A percentile compares a stretch with the other conserved stretches of the same genome.
These are phyloP conservation scores for Phymorhynchus buccinoides DNA, from an alignment of 1,140 invertebrate species.

Conservation along the genomic window DNA sequence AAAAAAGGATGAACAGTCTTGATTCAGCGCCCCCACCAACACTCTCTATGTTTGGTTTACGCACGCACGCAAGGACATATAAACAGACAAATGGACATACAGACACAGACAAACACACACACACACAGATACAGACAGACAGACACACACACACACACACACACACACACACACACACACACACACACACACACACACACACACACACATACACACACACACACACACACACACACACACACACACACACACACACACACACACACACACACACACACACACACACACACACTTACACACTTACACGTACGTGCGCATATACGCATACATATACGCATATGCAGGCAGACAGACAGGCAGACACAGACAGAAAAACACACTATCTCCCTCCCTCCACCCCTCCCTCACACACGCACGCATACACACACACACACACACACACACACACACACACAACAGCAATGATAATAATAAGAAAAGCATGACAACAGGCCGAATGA, in stretches of 20 bases:
- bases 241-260: constrained; percentile 12
- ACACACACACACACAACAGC: too few relatives aligned
- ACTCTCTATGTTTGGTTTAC: background rate
- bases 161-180: constrained; percentile 4
- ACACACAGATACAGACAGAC: background rate
- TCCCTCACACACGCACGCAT: too few relatives aligned
- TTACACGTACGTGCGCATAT: background rate
- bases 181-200: constrained; percentile 5
- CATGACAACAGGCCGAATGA: too few relatives aligned
- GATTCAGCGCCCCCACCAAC: background rate
- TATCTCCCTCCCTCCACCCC: too few relatives aligned
- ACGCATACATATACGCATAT: too few relatives aligned
- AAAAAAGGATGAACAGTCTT: background rate
- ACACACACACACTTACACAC: background rate
- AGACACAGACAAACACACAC: background rate
- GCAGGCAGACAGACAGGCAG: too few relatives aligned
- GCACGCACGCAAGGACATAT: background rate
- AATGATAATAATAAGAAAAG: too few relatives aligned
- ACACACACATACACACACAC: background rate
- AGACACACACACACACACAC: background rate
- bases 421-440: too few relatives aligned
- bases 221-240: background rate
- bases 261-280: constrained; percentile 3
- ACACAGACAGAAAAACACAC: too few relatives aligned
- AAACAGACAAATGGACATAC: background rate